A percentile compares a stretch with the other conserved stretches of the same genome.
phyloP scores from a whole-genome alignment of 1,140 invertebrate genomes.

The Drosophila simulans region DNA sequence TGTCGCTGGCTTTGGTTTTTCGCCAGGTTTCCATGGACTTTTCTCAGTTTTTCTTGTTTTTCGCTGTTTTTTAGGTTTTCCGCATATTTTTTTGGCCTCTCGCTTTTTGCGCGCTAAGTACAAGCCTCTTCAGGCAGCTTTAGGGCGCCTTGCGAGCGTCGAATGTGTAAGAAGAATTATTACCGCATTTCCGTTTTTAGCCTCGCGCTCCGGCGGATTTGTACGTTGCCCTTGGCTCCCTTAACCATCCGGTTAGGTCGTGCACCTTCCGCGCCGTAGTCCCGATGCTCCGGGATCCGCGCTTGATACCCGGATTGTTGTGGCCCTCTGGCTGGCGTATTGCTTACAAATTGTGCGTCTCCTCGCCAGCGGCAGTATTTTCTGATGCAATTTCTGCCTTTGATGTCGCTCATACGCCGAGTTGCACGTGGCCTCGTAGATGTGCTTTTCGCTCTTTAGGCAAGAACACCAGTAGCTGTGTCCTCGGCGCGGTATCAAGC shows the following conservation, averaged over 20 bases:
- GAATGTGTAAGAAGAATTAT: constrained; percentile 74
- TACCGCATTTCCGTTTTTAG: constrained; percentile 50
- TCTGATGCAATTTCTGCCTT: constrained; percentile 48
- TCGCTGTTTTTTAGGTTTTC: constrained; percentile 16
- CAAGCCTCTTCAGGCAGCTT: constrained; percentile 45
- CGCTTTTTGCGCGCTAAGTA: constrained; percentile 8
- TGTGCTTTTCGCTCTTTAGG: neutral
- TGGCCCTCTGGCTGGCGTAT: constrained; percentile 33
- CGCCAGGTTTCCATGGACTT: neutral
- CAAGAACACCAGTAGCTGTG: neutral
- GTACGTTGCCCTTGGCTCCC: constrained; percentile 55
- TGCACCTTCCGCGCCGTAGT: neutral
- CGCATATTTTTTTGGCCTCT: constrained; percentile 20
- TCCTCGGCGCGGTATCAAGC: neutral
- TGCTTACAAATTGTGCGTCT: constrained; percentile 67
- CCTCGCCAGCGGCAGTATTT: constrained; percentile 53
- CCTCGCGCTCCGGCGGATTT: constrained; percentile 45
- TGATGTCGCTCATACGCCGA: constrained; percentile 67
- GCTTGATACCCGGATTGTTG: constrained; percentile 29
- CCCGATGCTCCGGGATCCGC: neutral
- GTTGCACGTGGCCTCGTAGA: constrained; percentile 51
- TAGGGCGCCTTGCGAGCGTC: constrained; percentile 31
- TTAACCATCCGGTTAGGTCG: constrained; percentile 51
- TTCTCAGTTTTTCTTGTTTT: constrained; percentile 16
- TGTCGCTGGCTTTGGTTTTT: constrained; percentile 53